phyloP scores from a whole-genome alignment of 2,888 invertebrate species.

The Drosophila stalkeri region DNA sequence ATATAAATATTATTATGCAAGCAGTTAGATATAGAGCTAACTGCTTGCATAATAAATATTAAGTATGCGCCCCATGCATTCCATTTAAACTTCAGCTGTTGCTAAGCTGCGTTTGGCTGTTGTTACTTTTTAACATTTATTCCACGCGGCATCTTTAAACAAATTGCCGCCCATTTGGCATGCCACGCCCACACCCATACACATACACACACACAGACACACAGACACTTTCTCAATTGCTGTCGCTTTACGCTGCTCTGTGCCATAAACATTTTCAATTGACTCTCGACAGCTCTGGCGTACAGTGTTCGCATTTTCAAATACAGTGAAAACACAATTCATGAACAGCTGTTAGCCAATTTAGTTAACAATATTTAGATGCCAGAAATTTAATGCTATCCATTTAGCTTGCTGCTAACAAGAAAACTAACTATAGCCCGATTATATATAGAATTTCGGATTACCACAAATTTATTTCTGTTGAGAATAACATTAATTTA shows the following conservation, averaged over 20 bases:
- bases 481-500: no score
- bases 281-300: conserved; percentile 61
- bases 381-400: not conserved
- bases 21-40: not conserved
- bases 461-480: no score
- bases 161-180: conserved; percentile 64
- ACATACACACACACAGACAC: not conserved
- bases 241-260: conserved; percentile 33
- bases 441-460: no score
- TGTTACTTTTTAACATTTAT: conserved; percentile 12
- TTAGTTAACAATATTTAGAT: no score
- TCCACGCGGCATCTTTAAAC: conserved; percentile 60
- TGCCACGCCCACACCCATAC: conserved; percentile 19
- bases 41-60: conserved; percentile 10
- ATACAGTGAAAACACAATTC: not conserved
- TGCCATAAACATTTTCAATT: conserved; percentile 73
- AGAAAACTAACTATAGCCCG: no score
- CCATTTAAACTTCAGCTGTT: not conserved
- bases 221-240: conserved; percentile 27
- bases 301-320: conserved; percentile 50
- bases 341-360: not conserved
- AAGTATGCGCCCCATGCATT: conserved; percentile 30
- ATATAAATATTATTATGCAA: not conserved
- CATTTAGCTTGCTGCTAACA: not conserved
- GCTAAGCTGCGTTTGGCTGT: conserved; percentile 7